Conservation (phyloP, 2,797 vertebrate species). For the Falco concolor region DNA sequence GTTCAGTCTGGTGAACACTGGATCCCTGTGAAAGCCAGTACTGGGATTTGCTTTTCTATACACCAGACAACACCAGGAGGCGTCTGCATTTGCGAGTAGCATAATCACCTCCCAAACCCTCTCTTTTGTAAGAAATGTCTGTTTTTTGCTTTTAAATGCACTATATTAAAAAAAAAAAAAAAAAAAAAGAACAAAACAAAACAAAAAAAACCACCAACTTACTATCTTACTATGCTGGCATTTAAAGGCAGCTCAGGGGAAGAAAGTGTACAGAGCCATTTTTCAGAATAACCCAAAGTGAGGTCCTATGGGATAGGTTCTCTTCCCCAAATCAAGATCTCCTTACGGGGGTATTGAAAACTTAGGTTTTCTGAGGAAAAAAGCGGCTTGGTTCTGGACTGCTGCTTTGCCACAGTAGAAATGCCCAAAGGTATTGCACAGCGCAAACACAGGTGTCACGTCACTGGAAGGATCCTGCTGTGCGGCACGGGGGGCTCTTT, state of each 20-base stretch:
- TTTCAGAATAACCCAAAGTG: not conserved
- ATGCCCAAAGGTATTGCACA: not conserved
- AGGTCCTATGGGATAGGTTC: not conserved
- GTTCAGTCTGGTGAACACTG: not conserved
- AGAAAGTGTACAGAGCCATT: not conserved
- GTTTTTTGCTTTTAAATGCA: not conserved
- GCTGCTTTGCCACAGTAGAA: not conserved
- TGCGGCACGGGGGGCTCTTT: not conserved
- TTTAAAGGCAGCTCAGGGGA: not conserved
- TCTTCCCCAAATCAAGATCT: not conserved
- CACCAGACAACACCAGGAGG: accelerated
- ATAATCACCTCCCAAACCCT: not conserved
- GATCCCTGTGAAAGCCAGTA: not conserved
- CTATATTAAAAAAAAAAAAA: not conserved
- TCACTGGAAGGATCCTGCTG: not conserved
- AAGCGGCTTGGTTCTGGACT: not conserved
- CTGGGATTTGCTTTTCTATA: not conserved
- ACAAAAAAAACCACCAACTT: too few species aligned
- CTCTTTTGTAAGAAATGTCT: not conserved
- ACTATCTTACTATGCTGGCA: not conserved
- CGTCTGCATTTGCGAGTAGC: not conserved
- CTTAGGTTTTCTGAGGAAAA: not conserved
- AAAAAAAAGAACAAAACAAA: not conserved
- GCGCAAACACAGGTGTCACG: not conserved
- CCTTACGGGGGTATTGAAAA: not conserved